A percentile compares a stretch with the other conserved stretches of the same genome.
Conservation (phyloP, 2,113 vertebrate species). For the Nicator chloris region DNA sequence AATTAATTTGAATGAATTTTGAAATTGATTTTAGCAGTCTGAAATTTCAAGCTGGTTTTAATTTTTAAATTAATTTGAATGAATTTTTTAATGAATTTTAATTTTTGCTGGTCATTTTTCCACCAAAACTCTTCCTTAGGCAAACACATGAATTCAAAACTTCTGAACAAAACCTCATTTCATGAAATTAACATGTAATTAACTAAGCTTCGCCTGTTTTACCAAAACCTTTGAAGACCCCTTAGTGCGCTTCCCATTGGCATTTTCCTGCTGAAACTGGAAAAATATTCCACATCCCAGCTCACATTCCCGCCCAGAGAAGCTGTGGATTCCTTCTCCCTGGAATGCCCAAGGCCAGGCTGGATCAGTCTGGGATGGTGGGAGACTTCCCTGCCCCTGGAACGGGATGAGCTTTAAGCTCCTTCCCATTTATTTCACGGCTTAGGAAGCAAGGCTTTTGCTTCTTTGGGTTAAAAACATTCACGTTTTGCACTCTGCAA, state of each 20-base stretch:
- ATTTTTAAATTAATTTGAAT: too few species aligned
- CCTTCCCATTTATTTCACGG: accelerated
- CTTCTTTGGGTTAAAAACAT: too few species aligned
- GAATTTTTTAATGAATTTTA: too few species aligned
- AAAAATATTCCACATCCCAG: neutral
- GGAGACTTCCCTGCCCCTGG: neutral
- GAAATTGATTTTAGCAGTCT: neutral
- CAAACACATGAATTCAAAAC: accelerated
- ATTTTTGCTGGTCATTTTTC: neutral
- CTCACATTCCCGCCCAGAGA: neutral
- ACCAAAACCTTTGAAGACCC: neutral
- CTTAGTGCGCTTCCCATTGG: neutral
- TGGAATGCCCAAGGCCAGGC: neutral
- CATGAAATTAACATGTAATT: neutral
- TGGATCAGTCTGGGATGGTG: neutral
- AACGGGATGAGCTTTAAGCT: neutral
- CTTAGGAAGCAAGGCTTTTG: accelerated
- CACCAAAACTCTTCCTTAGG: neutral
- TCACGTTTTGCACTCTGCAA: too few species aligned
- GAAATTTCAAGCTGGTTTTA: neutral
- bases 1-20: too few species aligned
- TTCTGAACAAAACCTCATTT: accelerated
- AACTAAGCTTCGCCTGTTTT: neutral
- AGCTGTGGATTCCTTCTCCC: neutral
- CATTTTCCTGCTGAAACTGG: neutral